Evolutionary conservation across 1,140 invertebrate genomes (phyloP).

Genomic region (Protaetia brevitarsis): DNA sequence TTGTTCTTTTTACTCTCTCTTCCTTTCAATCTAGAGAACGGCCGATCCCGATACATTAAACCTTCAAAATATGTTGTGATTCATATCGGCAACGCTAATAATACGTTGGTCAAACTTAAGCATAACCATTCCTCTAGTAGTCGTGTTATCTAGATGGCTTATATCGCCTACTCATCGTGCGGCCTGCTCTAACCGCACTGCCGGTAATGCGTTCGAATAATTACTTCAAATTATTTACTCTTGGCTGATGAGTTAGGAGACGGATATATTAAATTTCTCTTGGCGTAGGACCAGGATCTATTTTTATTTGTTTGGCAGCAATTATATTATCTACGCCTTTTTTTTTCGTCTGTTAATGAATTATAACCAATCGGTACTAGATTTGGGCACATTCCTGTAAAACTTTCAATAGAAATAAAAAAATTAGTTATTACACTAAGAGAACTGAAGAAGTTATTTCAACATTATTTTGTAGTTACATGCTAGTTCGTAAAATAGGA

Average conservation of each 20-base stretch:
- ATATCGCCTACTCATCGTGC: constrained; percentile 6
- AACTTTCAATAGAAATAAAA: too few species aligned
- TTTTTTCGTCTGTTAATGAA: too few species aligned
- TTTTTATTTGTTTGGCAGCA: too few species aligned
- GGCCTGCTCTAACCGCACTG: background rate
- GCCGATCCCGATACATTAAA: background rate
- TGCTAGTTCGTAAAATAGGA: too few species aligned
- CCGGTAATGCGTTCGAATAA: background rate
- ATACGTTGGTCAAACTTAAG: constrained; percentile 2
- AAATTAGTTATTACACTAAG: too few species aligned
- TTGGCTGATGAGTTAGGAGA: background rate
- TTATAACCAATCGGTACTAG: too few species aligned
- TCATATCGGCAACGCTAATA: constrained; percentile 11
- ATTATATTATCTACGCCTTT: too few species aligned
- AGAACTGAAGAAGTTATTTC: too few species aligned
- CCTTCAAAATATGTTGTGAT: constrained; percentile 2
- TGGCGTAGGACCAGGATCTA: background rate
- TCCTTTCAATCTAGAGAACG: background rate
- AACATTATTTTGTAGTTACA: too few species aligned
- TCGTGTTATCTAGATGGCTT: background rate
- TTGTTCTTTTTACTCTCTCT: background rate
- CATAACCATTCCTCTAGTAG: background rate
- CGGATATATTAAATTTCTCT: background rate
- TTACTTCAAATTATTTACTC: background rate
- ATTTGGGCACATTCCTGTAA: too few species aligned